Evolutionary conservation across 2,888 invertebrate species (phyloP).

Genomic region (Sturmia bella): DNA sequence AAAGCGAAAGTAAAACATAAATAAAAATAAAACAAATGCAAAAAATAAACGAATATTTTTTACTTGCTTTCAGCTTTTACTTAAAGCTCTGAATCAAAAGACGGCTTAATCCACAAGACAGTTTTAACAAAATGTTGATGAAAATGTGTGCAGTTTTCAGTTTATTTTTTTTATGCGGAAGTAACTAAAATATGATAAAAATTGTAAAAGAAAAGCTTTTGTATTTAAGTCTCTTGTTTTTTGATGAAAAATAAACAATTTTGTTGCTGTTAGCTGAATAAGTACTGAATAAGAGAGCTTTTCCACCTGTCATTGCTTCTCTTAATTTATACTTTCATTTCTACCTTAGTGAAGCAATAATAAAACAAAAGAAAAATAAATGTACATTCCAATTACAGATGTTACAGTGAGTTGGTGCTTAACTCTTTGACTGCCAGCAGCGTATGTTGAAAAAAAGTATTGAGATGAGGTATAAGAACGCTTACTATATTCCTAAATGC

Average conservation of each 20-base stretch:
- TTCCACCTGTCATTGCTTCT: neutral
- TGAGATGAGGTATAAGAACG: too few species aligned
- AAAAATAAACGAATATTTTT: slow-evolving; percentile 11
- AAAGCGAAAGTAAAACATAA: slow-evolving; percentile 62
- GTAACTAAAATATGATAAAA: slow-evolving; percentile 29
- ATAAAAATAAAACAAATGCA: slow-evolving; percentile 24
- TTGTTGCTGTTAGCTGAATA: neutral
- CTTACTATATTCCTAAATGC: too few species aligned
- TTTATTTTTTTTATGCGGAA: slow-evolving; percentile 49
- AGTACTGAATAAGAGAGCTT: slow-evolving; percentile 20
- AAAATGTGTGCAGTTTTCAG: neutral
- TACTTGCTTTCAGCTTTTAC: slow-evolving; percentile 13
- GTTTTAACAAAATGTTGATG: slow-evolving; percentile 4
- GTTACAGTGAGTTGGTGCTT: too few species aligned
- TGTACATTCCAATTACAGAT: too few species aligned
- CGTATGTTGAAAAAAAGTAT: too few species aligned
- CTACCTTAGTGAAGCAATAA: neutral
- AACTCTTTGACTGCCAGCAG: too few species aligned
- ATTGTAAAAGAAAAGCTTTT: slow-evolving; percentile 44
- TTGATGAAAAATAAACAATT: too few species aligned
- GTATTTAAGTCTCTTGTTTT: neutral
- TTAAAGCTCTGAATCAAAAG: slow-evolving; percentile 27
- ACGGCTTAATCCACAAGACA: neutral
- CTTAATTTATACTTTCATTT: slow-evolving; percentile 4
- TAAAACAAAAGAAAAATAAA: neutral